Evolutionary conservation across 2,888 invertebrate genomes (phyloP).

Genomic region (Rhagonycha fulva): DNA sequence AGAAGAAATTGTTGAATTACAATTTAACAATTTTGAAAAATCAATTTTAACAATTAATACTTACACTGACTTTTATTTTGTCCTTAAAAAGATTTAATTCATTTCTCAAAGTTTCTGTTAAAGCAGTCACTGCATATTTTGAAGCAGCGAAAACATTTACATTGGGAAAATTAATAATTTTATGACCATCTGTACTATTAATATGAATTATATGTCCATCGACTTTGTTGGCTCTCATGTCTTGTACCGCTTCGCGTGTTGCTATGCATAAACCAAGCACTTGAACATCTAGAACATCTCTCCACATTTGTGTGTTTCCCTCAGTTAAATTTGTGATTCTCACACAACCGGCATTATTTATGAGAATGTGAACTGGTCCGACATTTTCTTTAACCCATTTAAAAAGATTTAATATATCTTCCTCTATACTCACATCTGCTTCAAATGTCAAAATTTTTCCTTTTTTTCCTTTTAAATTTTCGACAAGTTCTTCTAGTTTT

Average conservation of each 20-base stretch:
- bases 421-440: conserved; percentile 33
- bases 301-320: conserved; percentile 11
- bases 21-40: not conserved
- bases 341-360: conserved; percentile 37
- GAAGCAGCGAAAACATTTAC: conserved; percentile 21
- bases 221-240: conserved; percentile 24
- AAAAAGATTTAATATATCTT: conserved; percentile 31
- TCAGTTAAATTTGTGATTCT: conserved; percentile 23
- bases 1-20: not conserved
- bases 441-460: conserved; percentile 32
- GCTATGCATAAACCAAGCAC: conserved; percentile 24
- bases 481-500: conserved; percentile 9
- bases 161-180: conserved; percentile 3
- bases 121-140: conserved; percentile 24
- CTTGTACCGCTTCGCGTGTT: conserved; percentile 26
- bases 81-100: conserved; percentile 14
- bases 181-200: conserved; percentile 28
- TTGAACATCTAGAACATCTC: conserved; percentile 20
- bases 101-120: conserved; percentile 23
- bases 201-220: conserved; percentile 31
- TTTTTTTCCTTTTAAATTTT: conserved; percentile 2
- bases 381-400: conserved; percentile 33
- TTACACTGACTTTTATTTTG: conserved; percentile 30
- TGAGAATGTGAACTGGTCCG: conserved; percentile 32
- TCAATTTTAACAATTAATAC: not conserved